These are phyloP conservation scores for Euglossa dilemma DNA, from an alignment of 1,140 invertebrate genomes.

Conservation along the genomic window DNA sequence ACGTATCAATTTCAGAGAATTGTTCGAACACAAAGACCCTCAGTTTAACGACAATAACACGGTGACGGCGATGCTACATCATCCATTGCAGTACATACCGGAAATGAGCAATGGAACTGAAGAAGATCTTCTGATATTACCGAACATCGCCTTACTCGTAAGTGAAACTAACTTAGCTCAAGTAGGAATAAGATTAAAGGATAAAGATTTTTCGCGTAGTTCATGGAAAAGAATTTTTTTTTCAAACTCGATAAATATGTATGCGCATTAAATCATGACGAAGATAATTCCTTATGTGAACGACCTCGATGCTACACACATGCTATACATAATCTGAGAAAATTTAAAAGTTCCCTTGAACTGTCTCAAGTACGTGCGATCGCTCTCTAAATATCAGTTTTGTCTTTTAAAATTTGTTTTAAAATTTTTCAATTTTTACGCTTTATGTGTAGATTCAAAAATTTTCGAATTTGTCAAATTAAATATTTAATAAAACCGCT, in stretches of 20 bases:
- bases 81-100: conserved; percentile 88
- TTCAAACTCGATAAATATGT: background rate
- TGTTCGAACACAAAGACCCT: conserved; percentile 86
- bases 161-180: conserved; percentile 76
- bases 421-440: background rate
- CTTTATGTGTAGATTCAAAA: background rate
- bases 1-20: conserved; percentile 83
- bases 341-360: background rate
- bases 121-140: conserved; percentile 90
- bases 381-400: background rate
- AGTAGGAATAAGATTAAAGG: background rate
- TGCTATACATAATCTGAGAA: too few species aligned
- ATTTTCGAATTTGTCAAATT: too few species aligned
- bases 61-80: conserved; percentile 85
- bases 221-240: background rate
- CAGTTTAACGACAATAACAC: conserved; percentile 90
- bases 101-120: conserved; percentile 87
- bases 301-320: background rate
- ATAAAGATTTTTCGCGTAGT: background rate
- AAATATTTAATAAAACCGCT: too few species aligned
- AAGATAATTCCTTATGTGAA: background rate
- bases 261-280: background rate
- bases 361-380: too few species aligned
- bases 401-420: background rate
- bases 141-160: conserved; percentile 95